A percentile compares a stretch with the other conserved stretches of the same genome.
Evolutionary conservation across 2,113 vertebrate species (phyloP).

Genomic region (Gymnogyps californianus): DNA sequence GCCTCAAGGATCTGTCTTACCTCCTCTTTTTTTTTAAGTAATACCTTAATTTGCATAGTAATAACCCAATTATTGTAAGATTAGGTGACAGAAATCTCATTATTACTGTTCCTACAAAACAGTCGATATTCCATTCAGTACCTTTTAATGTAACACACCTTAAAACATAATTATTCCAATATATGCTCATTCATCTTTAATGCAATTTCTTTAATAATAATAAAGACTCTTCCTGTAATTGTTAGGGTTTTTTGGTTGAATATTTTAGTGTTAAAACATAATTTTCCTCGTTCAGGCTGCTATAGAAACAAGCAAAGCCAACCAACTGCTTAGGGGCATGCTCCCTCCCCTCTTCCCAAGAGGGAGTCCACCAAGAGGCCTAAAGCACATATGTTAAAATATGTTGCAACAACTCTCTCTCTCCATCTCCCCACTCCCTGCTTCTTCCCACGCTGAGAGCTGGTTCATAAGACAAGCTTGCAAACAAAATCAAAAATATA

Average conservation of each 20-base stretch:
- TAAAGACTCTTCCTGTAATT: constrained; percentile 64
- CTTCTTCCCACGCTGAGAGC: constrained; percentile 64
- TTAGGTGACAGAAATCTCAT: constrained; percentile 82
- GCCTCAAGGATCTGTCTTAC: constrained; percentile 70
- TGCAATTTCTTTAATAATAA: constrained; percentile 76
- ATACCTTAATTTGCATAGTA: constrained; percentile 84
- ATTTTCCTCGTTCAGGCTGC: constrained; percentile 63
- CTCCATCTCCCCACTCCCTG: constrained; percentile 5
- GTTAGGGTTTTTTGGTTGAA: constrained; percentile 60
- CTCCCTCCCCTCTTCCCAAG: constrained; percentile 12
- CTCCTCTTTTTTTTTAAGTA: constrained; percentile 70
- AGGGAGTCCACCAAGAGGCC: constrained; percentile 54
- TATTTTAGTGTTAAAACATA: constrained; percentile 69
- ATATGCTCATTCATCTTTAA: constrained; percentile 79
- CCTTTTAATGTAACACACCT: constrained; percentile 79
- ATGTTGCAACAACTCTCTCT: constrained; percentile 25
- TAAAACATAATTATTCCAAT: constrained; percentile 80
- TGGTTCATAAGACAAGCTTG: constrained; percentile 69
- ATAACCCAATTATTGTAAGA: constrained; percentile 84
- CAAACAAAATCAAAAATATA: constrained; percentile 71
- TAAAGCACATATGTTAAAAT: constrained; percentile 51
- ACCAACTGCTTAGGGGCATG: constrained; percentile 54
- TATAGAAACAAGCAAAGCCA: constrained; percentile 70
- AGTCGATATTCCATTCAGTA: constrained; percentile 80
- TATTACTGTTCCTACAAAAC: constrained; percentile 79